Evolutionary conservation across 2,113 vertebrate species (phyloP), one percentile per base, ranked within the genome.

Genomic region (Clarias batrachus): DNA sequence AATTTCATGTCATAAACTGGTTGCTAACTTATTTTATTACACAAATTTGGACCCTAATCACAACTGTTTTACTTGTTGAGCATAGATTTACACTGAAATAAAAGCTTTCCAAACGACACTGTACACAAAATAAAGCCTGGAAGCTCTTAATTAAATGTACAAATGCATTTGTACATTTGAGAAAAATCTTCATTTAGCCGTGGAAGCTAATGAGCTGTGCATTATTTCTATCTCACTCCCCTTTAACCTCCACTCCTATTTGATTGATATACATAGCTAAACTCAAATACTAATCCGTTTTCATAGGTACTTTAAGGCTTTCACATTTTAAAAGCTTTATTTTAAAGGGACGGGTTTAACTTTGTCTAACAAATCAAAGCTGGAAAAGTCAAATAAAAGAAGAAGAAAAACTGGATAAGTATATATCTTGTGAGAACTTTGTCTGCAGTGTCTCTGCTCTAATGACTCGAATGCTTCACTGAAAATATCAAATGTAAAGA

Each of bases 401-500:
- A 52, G 19, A 70, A 33, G 14, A 33, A 71, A 70, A 71, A 74
- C 8, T 78, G n/a, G 57, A 78, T n/a, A 16, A 27, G 16, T 78
- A 30, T 59, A 56, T 30, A 80, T 80, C 27, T 60, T 10, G 16
- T 13, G 17, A 79, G 56, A 80, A 59, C 77, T 59, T 19, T 19
- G 1, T 33, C 54, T 79, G 57, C n/a, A 79, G n/a, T 57, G 81
- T 48, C 23, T 82, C 25, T 82, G 68, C n/a, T 66, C 12, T 48
- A 82, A 60, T 9, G 57, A 60, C 27, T 9, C 5, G 0, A 60
- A 37, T 25, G 19, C 57, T 62, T 60, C 19, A 62, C 0, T 37
- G 57, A 19, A 62, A 81, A 81, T 79, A 79, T 81, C 57, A 62
- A 62, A 81, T 83, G 23, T 66, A 30, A 68, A 30, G 81, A 82